phyloP scores from a whole-genome alignment of 2,113 vertebrate species.

The Petrocephalus zakoni region DNA sequence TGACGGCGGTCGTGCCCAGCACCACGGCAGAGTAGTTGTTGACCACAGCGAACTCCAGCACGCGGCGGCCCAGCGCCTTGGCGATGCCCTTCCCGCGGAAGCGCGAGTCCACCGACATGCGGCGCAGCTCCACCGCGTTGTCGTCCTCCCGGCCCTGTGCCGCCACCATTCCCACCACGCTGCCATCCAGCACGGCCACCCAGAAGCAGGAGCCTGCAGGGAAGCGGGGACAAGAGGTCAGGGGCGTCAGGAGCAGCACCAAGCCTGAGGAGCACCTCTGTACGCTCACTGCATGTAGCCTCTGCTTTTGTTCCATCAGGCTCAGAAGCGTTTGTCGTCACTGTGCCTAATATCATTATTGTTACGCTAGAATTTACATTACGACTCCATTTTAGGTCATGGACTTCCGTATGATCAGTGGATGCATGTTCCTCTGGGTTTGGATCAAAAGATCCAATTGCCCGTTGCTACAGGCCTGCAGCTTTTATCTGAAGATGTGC shows the following conservation, averaged over 20 bases:
- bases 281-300: background rate
- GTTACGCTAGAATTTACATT: background rate
- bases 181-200: constrained; percentile 89
- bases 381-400: background rate
- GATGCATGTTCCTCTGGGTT: background rate
- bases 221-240: background rate
- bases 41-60: constrained; percentile 89
- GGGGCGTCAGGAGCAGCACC: background rate
- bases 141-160: constrained; percentile 84
- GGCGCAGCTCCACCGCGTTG: constrained; percentile 87
- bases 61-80: constrained; percentile 88
- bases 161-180: constrained; percentile 90
- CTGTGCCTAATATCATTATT: background rate
- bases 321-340: background rate
- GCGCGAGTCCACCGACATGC: constrained; percentile 94
- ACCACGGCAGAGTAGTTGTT: constrained; percentile 92
- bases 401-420: background rate
- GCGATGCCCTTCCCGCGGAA: constrained; percentile 95
- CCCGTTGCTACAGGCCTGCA: background rate
- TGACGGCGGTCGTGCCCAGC: constrained; percentile 92
- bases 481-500: background rate
- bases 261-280: background rate
- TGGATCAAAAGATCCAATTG: background rate
- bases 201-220: constrained; percentile 89
- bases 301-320: background rate